These are phyloP conservation scores for Calameuta idolon DNA, from an alignment of 2,888 invertebrate genomes.

Conservation along the genomic window DNA sequence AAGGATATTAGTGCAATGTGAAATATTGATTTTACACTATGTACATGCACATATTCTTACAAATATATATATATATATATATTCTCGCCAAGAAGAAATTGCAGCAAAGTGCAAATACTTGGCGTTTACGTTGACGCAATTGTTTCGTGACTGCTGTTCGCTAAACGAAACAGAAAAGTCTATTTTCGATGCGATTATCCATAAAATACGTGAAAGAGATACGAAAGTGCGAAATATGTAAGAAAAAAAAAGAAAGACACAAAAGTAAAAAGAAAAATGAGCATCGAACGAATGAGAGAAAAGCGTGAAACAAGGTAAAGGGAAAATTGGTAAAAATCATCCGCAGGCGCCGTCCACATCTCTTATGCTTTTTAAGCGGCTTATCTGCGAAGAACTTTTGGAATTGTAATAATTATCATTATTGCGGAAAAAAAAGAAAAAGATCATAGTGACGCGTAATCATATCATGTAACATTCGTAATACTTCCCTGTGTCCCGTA, in stretches of 20 bases:
- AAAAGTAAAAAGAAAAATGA: not conserved
- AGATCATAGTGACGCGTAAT: constrained; percentile 50
- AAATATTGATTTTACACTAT: not conserved
- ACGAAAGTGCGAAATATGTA: not conserved
- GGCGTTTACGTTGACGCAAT: not conserved
- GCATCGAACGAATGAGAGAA: not conserved
- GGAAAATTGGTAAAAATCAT: constrained; percentile 32
- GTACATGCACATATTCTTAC: not conserved
- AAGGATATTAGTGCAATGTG: not conserved
- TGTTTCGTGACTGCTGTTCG: not conserved
- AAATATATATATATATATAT: not conserved
- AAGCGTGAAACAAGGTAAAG: not conserved
- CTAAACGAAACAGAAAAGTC: not conserved
- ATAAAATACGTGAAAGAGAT: not conserved
- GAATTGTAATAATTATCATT: constrained; percentile 27
- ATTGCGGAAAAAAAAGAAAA: not conserved
- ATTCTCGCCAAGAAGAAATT: not conserved
- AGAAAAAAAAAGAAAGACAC: not conserved
- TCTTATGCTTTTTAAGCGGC: constrained; percentile 52
- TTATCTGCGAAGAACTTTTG: constrained; percentile 45
- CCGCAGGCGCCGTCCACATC: constrained; percentile 61
- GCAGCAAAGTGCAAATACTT: not conserved
- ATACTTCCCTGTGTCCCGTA: constrained; percentile 7
- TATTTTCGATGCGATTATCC: not conserved
- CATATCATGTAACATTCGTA: constrained; percentile 56